Evolutionary conservation across 2,113 vertebrate species (phyloP), one percentile per base, ranked within the genome.

Genomic region (Charina bottae): DNA sequence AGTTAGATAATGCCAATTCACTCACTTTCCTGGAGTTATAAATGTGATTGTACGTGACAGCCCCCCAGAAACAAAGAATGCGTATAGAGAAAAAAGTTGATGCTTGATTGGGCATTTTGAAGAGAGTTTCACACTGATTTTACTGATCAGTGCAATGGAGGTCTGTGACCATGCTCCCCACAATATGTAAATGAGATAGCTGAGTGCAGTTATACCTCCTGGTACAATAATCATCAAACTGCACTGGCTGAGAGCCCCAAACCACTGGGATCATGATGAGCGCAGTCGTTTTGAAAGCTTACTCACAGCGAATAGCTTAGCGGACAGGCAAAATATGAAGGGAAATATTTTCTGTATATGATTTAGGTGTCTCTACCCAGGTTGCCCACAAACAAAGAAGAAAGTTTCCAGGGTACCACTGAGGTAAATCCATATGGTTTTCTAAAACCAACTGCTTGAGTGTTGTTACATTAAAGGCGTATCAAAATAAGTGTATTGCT

Each of bases 351-450:
- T 37, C 89, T 0, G 0, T 24, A 17, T 89, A 13, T 87, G 60
- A 92, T 93, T 95, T 85, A 86, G 84, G 2, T 6, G 83, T 78
- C 88, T 60, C 54, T 60, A n/a, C 19, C 28, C 64, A 64, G 26
- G 12, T 28, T 28, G 59, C 0, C 1, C 55, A 78, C 0, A 0
- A 60, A 92, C 4, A 88, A 91, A 95, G 64, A 24, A 86, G 96
- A 89, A 88, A 93, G 92, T 90, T 28, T 64, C 28, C 94, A 78
- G 4, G 37, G 83, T n/a, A 84, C 49, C 62, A 92, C 91, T 90
- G 94, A 94, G 78, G 83, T 90, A 89, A 94, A 56, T 90, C 95
- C 68, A 93, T 49, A 91, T 90, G 93, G 91, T 88, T 72, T 68
- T 93, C 64, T 64, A 55, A 19, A 93, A 85, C 37, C 17, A 9